Conservation (phyloP, 2,888 invertebrate genomes). For the Romanomermis culicivorax region DNA sequence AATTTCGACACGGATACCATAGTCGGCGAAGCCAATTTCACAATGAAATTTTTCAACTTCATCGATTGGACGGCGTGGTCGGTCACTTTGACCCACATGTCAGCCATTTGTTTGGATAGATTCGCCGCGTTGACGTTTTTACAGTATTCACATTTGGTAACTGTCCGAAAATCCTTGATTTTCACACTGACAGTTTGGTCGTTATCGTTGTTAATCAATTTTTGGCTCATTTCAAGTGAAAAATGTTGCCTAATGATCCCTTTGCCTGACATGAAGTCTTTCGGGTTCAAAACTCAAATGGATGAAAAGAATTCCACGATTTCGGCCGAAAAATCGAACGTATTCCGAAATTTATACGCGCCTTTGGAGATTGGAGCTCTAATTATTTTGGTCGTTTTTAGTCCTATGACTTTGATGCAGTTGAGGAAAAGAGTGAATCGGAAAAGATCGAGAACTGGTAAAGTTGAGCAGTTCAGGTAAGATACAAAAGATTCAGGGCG, state of each 20-base stretch:
- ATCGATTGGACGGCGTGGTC: slow-evolving; percentile 29
- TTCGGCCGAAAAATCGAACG: too few relatives aligned
- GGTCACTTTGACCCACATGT: slow-evolving; percentile 23
- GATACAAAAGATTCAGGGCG: too few relatives aligned
- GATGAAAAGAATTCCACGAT: too few relatives aligned
- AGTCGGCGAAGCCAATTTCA: neutral
- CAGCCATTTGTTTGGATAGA: slow-evolving; percentile 26
- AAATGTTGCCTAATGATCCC: slow-evolving; percentile 25
- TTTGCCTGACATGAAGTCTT: slow-evolving; percentile 22
- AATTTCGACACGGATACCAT: neutral
- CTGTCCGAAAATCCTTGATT: slow-evolving; percentile 15
- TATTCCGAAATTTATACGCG: slow-evolving; percentile 7
- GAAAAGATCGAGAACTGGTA: slow-evolving; percentile 21
- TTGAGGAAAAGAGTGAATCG: slow-evolving; percentile 20
- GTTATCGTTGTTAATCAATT: slow-evolving; percentile 19
- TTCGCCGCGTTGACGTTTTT: slow-evolving; percentile 24
- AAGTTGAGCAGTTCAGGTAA: too few relatives aligned
- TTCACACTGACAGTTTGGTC: slow-evolving; percentile 22
- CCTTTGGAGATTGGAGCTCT: slow-evolving; percentile 24
- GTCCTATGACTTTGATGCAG: slow-evolving; percentile 25
- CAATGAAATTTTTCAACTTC: slow-evolving; percentile 18
- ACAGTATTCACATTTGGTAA: slow-evolving; percentile 22
- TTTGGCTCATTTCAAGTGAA: slow-evolving; percentile 17
- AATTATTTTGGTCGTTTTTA: slow-evolving; percentile 21
- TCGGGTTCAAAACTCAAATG: slow-evolving; percentile 18